Evolutionary conservation across 2,113 vertebrate species (phyloP).

Genomic region (Notothenia coriiceps): DNA sequence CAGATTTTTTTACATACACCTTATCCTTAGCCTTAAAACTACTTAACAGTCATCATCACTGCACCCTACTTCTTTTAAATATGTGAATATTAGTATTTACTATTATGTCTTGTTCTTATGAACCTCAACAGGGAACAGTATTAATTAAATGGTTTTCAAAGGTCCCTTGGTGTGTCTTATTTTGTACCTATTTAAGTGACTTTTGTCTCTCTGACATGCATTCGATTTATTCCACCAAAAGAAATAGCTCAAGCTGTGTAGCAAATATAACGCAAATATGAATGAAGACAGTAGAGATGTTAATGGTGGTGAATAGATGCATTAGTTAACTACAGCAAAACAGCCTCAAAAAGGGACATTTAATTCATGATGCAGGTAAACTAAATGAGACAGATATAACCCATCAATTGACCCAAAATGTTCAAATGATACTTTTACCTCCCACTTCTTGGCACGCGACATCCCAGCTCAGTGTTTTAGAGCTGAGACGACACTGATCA

Average conservation of each 20-base stretch:
- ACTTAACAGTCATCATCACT: constrained; percentile 61
- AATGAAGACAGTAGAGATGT: neutral
- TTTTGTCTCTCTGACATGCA: constrained; percentile 55
- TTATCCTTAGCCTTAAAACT: constrained; percentile 75
- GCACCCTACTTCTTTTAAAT: constrained; percentile 65
- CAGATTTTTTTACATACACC: constrained; percentile 43
- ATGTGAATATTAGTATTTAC: constrained; percentile 74
- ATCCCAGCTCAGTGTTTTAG: constrained; percentile 11
- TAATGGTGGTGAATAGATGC: neutral
- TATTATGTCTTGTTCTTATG: constrained; percentile 63
- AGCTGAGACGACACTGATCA: neutral
- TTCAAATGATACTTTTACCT: constrained; percentile 53
- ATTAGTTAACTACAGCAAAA: constrained; percentile 6
- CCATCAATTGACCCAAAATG: neutral
- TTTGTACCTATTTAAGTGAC: constrained; percentile 61
- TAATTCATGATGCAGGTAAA: neutral
- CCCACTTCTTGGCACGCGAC: constrained; percentile 13
- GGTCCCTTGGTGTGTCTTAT: constrained; percentile 27
- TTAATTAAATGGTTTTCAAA: constrained; percentile 62
- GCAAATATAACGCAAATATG: constrained; percentile 8
- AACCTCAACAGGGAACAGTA: constrained; percentile 66
- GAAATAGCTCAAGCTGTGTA: constrained; percentile 35
- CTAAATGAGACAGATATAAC: constrained; percentile 1
- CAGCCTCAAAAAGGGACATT: neutral
- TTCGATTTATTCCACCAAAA: constrained; percentile 39